These are phyloP conservation scores for Temnothorax nylanderi DNA, from an alignment of 1,140 invertebrate species.

Conservation along the genomic window DNA sequence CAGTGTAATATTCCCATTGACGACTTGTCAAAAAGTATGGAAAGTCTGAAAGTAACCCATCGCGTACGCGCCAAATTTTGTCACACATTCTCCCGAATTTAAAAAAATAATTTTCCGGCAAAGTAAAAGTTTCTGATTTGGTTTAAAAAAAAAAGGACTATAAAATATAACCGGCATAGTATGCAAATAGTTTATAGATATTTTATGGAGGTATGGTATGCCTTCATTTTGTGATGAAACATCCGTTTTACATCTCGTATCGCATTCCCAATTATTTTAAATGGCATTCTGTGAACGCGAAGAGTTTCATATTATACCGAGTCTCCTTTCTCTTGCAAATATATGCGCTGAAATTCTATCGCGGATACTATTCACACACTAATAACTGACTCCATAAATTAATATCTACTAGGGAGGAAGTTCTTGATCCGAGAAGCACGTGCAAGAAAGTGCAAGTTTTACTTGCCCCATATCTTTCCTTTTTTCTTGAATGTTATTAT, in stretches of 20 bases:
- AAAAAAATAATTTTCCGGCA: not conserved
- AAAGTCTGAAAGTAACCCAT: not conserved
- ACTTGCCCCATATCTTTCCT: not conserved
- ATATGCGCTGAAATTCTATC: constrained; percentile 33
- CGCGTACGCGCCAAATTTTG: not conserved
- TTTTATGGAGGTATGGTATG: constrained; percentile 17
- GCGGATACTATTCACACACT: not conserved
- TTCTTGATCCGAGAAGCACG: not conserved
- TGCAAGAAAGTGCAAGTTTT: not conserved
- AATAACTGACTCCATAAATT: constrained; percentile 7
- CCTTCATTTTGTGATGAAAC: constrained; percentile 24
- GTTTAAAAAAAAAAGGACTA: too few species aligned
- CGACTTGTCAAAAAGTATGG: not conserved
- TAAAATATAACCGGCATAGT: not conserved
- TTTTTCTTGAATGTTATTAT: not conserved
- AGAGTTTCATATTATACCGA: constrained; percentile 29
- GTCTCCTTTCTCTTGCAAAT: not conserved
- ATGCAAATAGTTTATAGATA: not conserved
- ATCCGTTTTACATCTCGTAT: constrained; percentile 17
- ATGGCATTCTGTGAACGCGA: constrained; percentile 27
- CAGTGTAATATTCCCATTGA: not conserved
- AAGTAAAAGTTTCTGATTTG: too few species aligned
- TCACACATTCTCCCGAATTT: not conserved
- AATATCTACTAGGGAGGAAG: not conserved
- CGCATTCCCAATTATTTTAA: constrained; percentile 41